A percentile compares a stretch with the other conserved stretches of the same genome.
These are phyloP conservation scores for Zaprionus ghesquierei DNA, from an alignment of 1,140 invertebrate genomes.

Conservation along the genomic window DNA sequence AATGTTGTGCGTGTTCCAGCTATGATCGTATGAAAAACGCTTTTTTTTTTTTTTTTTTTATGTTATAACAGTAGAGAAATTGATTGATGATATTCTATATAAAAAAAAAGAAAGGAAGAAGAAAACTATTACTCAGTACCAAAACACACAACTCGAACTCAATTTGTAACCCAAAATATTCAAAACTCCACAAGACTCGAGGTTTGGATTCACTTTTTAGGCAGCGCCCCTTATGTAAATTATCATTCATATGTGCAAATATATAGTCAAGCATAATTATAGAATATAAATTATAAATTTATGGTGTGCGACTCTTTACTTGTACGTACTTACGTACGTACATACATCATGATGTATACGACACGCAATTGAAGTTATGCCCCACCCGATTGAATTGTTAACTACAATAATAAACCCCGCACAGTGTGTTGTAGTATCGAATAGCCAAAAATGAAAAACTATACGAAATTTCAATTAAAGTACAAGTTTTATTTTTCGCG, in stretches of 20 bases:
- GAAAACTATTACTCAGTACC: background rate
- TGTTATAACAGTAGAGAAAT: too few species aligned
- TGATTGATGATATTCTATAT: background rate
- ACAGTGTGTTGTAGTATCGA: background rate
- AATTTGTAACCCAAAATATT: background rate
- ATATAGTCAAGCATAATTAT: background rate
- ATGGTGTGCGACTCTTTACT: background rate
- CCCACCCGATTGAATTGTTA: slow-evolving; percentile 4
- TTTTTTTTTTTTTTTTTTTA: background rate
- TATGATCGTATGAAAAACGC: background rate
- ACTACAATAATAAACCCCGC: background rate
- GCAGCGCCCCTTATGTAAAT: slow-evolving; percentile 11
- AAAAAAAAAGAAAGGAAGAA: too few species aligned
- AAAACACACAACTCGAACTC: background rate
- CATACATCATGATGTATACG: background rate
- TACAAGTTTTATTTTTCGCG: background rate
- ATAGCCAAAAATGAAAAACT: background rate
- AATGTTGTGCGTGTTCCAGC: background rate
- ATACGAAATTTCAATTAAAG: background rate
- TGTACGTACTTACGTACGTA: too few species aligned
- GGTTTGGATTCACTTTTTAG: background rate
- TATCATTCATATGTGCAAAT: background rate
- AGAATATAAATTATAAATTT: too few species aligned
- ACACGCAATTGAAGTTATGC: background rate
- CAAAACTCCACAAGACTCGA: background rate